Percentiles rank a stretch among this genome's conserved stretches.
Evolutionary conservation across 2,113 vertebrate species (phyloP).

Genomic region (Trachemys scripta): DNA sequence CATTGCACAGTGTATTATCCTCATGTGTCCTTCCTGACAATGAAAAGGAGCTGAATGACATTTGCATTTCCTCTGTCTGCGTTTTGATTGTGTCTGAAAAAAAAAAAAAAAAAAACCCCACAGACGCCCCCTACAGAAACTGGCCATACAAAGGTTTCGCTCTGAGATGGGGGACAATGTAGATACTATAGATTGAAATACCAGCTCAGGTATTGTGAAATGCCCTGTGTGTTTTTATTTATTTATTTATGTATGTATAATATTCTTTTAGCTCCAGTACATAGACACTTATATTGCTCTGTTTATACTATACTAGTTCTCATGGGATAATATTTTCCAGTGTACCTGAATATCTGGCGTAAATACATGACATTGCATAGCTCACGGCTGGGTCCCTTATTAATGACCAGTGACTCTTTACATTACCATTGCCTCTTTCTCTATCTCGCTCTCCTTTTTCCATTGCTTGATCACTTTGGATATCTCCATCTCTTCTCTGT

Average conservation of each 20-base stretch:
- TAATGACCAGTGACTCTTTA: background rate
- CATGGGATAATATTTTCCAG: background rate
- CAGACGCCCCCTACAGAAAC: constrained; percentile 77
- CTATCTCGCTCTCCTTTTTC: background rate
- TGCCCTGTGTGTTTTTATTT: constrained; percentile 12
- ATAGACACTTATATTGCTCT: background rate
- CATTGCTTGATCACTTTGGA: constrained; percentile 47
- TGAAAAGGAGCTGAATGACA: constrained; percentile 78
- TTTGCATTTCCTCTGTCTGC: constrained; percentile 83
- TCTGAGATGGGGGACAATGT: constrained; percentile 60
- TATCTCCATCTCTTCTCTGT: constrained; percentile 52
- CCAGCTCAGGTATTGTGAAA: constrained; percentile 57
- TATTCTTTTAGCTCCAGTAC: constrained; percentile 1
- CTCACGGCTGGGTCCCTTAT: constrained; percentile 20
- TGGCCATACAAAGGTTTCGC: constrained; percentile 78
- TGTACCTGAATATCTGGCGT: constrained; percentile 46
- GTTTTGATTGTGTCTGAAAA: constrained; percentile 65
- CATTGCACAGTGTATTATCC: constrained; percentile 71
- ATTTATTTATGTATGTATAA: background rate
- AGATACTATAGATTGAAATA: constrained; percentile 30
- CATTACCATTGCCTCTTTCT: background rate
- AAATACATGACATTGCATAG: constrained; percentile 15
- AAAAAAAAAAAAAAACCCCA: background rate
- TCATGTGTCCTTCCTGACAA: constrained; percentile 82
- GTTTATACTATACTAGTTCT: background rate